These are phyloP conservation scores for Kradibia gibbosae DNA, from an alignment of 1,140 invertebrate genomes.

Conservation along the genomic window DNA sequence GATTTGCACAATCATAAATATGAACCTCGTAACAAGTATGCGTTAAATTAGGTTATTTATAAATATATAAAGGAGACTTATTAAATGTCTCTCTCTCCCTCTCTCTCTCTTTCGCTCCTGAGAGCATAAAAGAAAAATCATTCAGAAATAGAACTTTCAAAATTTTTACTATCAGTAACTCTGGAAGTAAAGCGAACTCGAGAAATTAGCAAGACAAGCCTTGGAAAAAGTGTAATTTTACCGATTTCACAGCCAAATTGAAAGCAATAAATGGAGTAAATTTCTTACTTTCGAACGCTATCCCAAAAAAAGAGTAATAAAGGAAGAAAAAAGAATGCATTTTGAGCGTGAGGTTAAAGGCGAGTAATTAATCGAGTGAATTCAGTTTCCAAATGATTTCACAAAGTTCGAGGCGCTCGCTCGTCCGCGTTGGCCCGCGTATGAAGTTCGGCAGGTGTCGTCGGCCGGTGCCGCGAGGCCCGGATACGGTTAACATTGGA, in stretches of 20 bases:
- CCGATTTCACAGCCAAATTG: constrained; percentile 26
- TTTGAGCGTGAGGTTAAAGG: not conserved
- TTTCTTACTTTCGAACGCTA: constrained; percentile 9
- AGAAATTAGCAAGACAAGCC: not conserved
- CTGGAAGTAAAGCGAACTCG: not conserved
- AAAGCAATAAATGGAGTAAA: not conserved
- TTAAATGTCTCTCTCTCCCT: too few relatives aligned
- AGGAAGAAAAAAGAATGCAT: not conserved
- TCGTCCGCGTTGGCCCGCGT: not conserved
- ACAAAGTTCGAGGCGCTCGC: not conserved
- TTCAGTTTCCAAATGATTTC: not conserved
- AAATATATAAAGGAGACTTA: too few relatives aligned
- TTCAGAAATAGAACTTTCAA: constrained; percentile 6
- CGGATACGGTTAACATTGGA: not conserved
- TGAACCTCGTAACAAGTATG: not conserved
- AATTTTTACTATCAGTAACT: not conserved
- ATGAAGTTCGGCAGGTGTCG: too few relatives aligned
- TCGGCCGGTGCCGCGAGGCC: not conserved
- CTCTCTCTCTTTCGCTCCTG: not conserved
- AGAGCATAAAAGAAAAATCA: constrained; percentile 1
- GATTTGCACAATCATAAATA: not conserved
- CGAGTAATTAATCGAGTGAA: not conserved
- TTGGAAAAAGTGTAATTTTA: not conserved
- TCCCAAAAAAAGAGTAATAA: not conserved
- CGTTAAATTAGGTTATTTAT: too few relatives aligned